Evolutionary conservation across 1,140 invertebrate genomes (phyloP).

Genomic region (Lucilia sericata): DNA sequence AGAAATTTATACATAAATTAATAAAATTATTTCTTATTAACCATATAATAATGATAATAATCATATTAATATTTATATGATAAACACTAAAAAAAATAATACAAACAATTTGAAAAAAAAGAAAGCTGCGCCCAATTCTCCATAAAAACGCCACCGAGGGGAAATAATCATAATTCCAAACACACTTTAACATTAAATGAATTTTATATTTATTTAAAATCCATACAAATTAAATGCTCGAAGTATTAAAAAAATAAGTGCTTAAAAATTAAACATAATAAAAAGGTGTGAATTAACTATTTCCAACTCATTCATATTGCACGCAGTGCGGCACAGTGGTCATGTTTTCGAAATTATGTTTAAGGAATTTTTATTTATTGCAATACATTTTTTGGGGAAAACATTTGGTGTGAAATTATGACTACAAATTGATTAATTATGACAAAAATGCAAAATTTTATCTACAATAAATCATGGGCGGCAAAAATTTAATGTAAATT

Average conservation of each 20-base stretch:
- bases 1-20: neutral
- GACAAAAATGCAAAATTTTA: too few relatives aligned
- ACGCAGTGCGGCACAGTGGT: neutral
- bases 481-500: too few relatives aligned
- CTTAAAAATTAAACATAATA: slow-evolving; percentile 15
- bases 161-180: slow-evolving; percentile 29
- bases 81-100: neutral
- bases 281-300: slow-evolving; percentile 32
- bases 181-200: neutral
- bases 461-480: too few relatives aligned
- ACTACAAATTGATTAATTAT: too few relatives aligned
- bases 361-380: neutral
- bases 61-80: neutral
- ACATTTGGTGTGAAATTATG: too few relatives aligned
- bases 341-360: neutral
- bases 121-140: slow-evolving; percentile 24
- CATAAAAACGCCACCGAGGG: neutral
- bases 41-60: slow-evolving; percentile 3
- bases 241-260: slow-evolving; percentile 13
- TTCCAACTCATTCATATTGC: neutral
- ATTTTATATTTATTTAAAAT: slow-evolving; percentile 33
- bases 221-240: slow-evolving; percentile 1
- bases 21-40: neutral
- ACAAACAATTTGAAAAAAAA: neutral
- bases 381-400: too few relatives aligned